Conservation (phyloP, 2,797 vertebrate species). For the Thamnophis elegans region DNA sequence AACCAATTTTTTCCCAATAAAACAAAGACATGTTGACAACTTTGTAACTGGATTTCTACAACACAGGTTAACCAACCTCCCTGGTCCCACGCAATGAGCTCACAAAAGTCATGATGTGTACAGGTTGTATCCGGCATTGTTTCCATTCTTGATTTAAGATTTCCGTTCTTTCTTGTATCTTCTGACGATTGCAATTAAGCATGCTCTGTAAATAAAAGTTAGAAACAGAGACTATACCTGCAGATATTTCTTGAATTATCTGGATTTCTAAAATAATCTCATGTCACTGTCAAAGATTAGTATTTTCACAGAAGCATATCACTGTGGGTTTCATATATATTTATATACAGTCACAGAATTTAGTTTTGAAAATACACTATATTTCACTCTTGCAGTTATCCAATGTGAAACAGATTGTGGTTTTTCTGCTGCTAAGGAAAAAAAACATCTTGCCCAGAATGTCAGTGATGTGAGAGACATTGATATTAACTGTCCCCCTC, state of each 20-base stretch:
- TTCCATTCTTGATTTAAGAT: slow-evolving; percentile 97
- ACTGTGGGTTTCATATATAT: neutral
- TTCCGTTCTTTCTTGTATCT: slow-evolving; percentile 93
- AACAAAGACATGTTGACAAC: slow-evolving; percentile 58
- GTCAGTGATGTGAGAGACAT: too few species aligned
- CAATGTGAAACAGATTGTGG: too few species aligned
- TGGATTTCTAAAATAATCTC: neutral
- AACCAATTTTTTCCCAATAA: slow-evolving; percentile 52
- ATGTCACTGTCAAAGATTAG: neutral
- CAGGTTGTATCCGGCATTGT: slow-evolving; percentile 91
- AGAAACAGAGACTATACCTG: slow-evolving; percentile 16
- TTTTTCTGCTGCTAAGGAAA: too few species aligned
- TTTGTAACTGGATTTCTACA: slow-evolving; percentile 63
- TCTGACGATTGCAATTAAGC: slow-evolving; percentile 98
- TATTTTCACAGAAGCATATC: neutral
- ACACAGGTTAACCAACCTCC: slow-evolving; percentile 85
- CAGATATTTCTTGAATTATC: neutral
- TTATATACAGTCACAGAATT: neutral
- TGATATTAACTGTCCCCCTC: too few species aligned
- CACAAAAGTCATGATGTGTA: slow-evolving; percentile 97
- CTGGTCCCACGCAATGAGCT: slow-evolving; percentile 93
- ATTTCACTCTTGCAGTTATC: neutral
- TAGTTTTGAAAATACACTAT: neutral
- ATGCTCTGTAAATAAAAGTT: slow-evolving; percentile 82
- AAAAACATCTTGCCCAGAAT: too few species aligned